phyloP scores from a whole-genome alignment of 1,140 invertebrate genomes.

The Leptopilina boulardi region DNA sequence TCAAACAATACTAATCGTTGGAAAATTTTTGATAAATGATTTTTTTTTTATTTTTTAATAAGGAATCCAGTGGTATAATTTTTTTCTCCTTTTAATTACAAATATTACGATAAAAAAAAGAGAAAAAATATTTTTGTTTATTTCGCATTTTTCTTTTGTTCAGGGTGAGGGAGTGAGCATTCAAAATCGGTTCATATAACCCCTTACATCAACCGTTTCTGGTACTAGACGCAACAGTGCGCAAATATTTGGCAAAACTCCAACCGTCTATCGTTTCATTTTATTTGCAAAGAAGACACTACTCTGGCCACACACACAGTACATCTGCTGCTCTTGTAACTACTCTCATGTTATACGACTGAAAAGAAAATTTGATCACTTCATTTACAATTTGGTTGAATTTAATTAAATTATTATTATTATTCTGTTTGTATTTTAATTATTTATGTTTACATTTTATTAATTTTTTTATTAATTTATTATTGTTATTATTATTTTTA shows the following conservation, averaged over 20 bases:
- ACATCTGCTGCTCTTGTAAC: slow-evolving; percentile 59
- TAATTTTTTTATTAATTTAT: no score
- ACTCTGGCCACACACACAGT: slow-evolving; percentile 44
- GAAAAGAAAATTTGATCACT: slow-evolving; percentile 11
- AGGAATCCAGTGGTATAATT: not conserved
- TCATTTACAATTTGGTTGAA: not conserved
- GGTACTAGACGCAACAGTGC: slow-evolving; percentile 46
- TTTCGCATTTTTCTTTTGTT: not conserved
- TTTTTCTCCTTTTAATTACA: not conserved
- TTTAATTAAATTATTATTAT: no score
- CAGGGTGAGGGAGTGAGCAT: not conserved
- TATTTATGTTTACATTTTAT: no score
- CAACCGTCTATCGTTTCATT: slow-evolving; percentile 60
- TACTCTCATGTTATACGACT: slow-evolving; percentile 50
- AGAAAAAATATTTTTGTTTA: not conserved
- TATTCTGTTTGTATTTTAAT: not conserved
- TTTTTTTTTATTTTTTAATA: not conserved
- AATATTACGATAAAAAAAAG: not conserved
- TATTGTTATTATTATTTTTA: no score
- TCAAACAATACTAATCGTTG: not conserved
- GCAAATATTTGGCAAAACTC: slow-evolving; percentile 64
- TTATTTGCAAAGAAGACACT: slow-evolving; percentile 57
- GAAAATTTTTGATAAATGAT: not conserved
- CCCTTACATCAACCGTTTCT: slow-evolving; percentile 7
- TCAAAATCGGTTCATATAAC: not conserved